phyloP scores from a whole-genome alignment of 2,888 invertebrate species.

The Scaptodrosophila latifasciaeformis region DNA sequence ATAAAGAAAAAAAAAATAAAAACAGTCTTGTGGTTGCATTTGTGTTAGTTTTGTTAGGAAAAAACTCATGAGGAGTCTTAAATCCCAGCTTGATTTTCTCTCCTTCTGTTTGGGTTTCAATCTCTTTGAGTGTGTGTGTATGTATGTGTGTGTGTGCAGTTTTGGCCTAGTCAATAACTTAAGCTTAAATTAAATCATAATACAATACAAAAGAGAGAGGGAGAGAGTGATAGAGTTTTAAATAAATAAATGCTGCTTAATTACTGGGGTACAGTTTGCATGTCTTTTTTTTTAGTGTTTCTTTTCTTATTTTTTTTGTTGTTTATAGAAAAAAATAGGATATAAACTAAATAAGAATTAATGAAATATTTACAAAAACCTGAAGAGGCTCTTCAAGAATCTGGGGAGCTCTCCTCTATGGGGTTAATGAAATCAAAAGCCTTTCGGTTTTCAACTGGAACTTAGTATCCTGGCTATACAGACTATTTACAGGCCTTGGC shows the following conservation, averaged over 20 bases:
- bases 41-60: slow-evolving; percentile 61
- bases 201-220: not conserved
- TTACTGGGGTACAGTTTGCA: slow-evolving; percentile 58
- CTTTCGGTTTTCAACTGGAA: too few species aligned
- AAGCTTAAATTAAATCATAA: not conserved
- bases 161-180: not conserved
- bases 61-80: too few species aligned
- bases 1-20: slow-evolving; percentile 37
- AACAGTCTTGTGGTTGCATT: slow-evolving; percentile 75
- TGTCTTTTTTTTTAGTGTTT: slow-evolving; percentile 49
- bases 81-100: too few species aligned
- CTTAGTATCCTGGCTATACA: too few species aligned
- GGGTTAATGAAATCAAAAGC: too few species aligned
- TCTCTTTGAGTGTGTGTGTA: slow-evolving; percentile 11
- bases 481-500: slow-evolving; percentile 35
- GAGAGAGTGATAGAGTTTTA: slow-evolving; percentile 10
- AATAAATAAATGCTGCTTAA: slow-evolving; percentile 62
- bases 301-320: too few species aligned
- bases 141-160: not conserved
- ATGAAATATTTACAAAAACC: too few species aligned
- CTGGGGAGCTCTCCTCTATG: too few species aligned
- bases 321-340: too few species aligned
- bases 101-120: too few species aligned
- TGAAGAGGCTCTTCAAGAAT: too few species aligned
- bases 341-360: too few species aligned